phyloP scores from a whole-genome alignment of 2,888 invertebrate genomes.

The Coelopa pilipes region DNA sequence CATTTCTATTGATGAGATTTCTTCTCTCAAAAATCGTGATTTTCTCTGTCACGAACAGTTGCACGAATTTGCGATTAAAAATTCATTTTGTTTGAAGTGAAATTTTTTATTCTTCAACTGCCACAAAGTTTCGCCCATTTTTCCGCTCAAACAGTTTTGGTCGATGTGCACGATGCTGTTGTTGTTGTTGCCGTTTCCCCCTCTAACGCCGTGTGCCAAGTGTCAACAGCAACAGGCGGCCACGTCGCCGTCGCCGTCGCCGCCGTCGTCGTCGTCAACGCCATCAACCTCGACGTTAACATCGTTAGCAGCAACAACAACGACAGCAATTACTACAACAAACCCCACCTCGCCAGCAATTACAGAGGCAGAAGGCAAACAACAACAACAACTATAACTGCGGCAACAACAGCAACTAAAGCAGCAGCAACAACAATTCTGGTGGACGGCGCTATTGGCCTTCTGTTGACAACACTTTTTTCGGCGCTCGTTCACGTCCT shows the following conservation, averaged over 20 bases:
- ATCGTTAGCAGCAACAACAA: neutral
- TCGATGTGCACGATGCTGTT: conserved; percentile 8
- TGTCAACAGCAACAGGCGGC: conserved; percentile 3
- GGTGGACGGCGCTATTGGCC: neutral
- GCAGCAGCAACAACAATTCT: neutral
- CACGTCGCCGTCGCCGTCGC: neutral
- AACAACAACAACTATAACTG: neutral
- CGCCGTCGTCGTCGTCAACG: neutral
- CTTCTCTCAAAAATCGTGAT: too few species aligned
- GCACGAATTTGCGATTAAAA: conserved; percentile 46
- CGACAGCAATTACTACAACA: too few species aligned
- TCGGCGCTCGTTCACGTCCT: neutral
- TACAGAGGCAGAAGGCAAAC: neutral
- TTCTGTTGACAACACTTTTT: conserved; percentile 3
- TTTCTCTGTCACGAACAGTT: conserved; percentile 37
- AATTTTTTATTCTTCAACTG: too few species aligned
- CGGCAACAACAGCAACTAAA: neutral
- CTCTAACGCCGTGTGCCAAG: neutral
- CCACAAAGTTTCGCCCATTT: neutral
- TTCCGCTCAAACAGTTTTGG: neutral
- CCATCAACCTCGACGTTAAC: conserved; percentile 4
- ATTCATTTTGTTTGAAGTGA: conserved; percentile 40
- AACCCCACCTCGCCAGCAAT: neutral
- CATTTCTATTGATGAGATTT: too few species aligned
- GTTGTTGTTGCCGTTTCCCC: neutral